phyloP scores from a whole-genome alignment of 2,113 vertebrate genomes.

The Pampusana beccarii region DNA sequence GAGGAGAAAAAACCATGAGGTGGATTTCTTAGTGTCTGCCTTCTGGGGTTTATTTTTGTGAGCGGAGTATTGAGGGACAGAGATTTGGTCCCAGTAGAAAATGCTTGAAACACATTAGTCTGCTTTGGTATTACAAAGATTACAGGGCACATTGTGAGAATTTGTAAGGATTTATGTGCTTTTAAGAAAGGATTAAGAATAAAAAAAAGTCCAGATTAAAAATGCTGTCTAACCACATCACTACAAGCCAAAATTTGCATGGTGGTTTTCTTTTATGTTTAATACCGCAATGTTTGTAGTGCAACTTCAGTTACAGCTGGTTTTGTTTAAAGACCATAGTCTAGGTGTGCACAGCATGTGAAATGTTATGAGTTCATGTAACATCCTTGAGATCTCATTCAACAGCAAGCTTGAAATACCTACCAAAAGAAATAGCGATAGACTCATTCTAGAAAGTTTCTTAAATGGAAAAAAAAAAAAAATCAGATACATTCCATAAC shows the following conservation, averaged over 20 bases:
- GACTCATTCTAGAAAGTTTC: background rate
- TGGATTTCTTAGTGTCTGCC: constrained; percentile 10
- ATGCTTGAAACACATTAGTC: constrained; percentile 36
- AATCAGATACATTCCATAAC: background rate
- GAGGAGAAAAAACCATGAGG: background rate
- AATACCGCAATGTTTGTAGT: background rate
- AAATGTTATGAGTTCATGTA: background rate
- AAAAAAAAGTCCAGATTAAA: constrained; percentile 30
- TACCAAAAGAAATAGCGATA: background rate
- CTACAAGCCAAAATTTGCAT: background rate
- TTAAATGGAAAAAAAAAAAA: background rate
- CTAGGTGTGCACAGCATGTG: background rate
- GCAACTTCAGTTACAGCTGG: background rate
- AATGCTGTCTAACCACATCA: constrained; percentile 32
- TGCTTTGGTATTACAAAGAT: constrained; percentile 58
- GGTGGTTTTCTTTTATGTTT: constrained; percentile 27
- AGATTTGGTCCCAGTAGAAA: constrained; percentile 34
- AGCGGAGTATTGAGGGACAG: constrained; percentile 23
- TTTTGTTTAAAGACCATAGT: constrained; percentile 8
- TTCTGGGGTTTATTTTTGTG: background rate
- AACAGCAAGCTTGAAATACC: background rate
- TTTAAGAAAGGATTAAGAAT: constrained; percentile 65
- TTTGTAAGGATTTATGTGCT: constrained; percentile 68
- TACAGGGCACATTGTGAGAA: constrained; percentile 55
- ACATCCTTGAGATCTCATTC: background rate